Evolutionary conservation across 1,140 invertebrate species (phyloP), one percentile per base, ranked within the genome.

Genomic region (Procambarus clarkii): DNA sequence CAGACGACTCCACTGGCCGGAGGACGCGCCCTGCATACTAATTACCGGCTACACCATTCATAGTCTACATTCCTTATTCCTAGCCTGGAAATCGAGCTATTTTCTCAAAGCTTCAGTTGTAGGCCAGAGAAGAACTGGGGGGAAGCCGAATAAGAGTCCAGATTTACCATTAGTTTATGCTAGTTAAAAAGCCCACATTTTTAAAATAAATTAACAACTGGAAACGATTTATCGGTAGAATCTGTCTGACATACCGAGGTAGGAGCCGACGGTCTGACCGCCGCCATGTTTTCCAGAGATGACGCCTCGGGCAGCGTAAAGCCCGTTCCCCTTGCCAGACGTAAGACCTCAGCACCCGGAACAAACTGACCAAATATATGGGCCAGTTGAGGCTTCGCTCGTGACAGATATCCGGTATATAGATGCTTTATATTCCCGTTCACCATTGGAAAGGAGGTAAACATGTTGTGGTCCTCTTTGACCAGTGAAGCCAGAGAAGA

Each of bases 211-310:
- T 85, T 85, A 91, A 85, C 60, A 69, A 85, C 74, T 85, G 76
- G 88, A 85, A 84, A 85, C 88, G 69, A 85, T 91, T 91, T 91
- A 91, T 91, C 88, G 44, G 34, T 79, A 86, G 83, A 91, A 91
- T 91, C 88, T 91, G 88, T 78, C 82, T 80, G 83, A 85, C 82
- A 86, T 91, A 69, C 82, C 88, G 81, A 84, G 82, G 58, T 44
- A 48, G 83, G 82, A 91, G 88, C 88, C 83, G 88, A 91, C 76
- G 88, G 88, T 58, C 88, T 74, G 88, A n/a, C n/a, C n/a, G 83
- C 82, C 82, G 88, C 88, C 88, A 91, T 91, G 88, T 91, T 91
- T 91, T 91, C 88, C 74, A 69, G 88, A 85, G 88, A 84, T 85
- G 82, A 90, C 81, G 82, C 88, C 88, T 44, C 50, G 74, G 88